Base-by-base conservation (phyloP, 2,113 vertebrate species). In the Rattus rattus region DNA sequence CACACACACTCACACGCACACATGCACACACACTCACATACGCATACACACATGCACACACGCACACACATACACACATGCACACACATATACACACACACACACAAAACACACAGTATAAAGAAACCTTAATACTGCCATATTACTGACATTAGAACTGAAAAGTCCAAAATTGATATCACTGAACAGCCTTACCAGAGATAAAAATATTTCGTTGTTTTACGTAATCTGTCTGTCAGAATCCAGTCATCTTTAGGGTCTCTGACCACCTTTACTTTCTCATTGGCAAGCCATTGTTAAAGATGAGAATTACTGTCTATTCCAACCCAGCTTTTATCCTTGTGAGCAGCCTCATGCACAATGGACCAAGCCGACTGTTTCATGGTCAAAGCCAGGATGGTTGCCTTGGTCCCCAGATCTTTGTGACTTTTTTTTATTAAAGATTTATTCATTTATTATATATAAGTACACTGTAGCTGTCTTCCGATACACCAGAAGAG, bases 381-480 rank as follows among this genome's bases (percentile, higher is more conserved):
- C 59, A 7, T 30, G 7, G 43, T 70, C 4, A 2, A 49, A 70
- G 76, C 3, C 3, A 8, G 30, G 14, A 0, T 6, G 22, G 3
- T n/a, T 72, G 70, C 36, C 33, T 56, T 30, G 20, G 17, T 80
- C 61, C 43, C n/a, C 8, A 70, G 24, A 1, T 67, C 12, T 80
- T 61, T 63, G 39, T 19, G 43, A 43, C 43, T 43, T 43, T 43
- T 43, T 43, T 43, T 43, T 43, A 43, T 43, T n/a, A n/a, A n/a
- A n/a, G n/a, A n/a, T n/a, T n/a, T n/a, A n/a, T n/a, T n/a, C n/a
- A n/a, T n/a, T n/a, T n/a, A n/a, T n/a, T n/a, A n/a, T n/a, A n/a
- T n/a, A n/a, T n/a, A n/a, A n/a, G n/a, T n/a, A n/a, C n/a, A n/a
- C n/a, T n/a, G n/a, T n/a, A n/a, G n/a, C n/a, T n/a, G n/a, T n/a